A percentile compares a stretch with the other conserved stretches of the same genome.
Evolutionary conservation across 2,113 vertebrate genomes (phyloP).

Genomic region (Grammomys dolichurus): DNA sequence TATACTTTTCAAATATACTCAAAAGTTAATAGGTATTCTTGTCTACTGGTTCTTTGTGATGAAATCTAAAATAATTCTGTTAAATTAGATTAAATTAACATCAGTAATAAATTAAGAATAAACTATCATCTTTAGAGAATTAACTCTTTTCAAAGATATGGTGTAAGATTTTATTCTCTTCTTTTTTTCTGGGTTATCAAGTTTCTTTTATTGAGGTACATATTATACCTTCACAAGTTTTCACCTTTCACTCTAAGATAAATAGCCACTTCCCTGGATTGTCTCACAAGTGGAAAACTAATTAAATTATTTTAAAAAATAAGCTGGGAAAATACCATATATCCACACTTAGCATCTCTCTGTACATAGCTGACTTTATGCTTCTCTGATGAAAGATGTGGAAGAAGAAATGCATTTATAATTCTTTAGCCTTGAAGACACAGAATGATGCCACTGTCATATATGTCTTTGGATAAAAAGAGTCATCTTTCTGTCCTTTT

Average conservation of each 20-base stretch:
- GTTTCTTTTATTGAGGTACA: slow-evolving; percentile 42
- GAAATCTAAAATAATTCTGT: slow-evolving; percentile 54
- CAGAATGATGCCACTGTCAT: slow-evolving; percentile 51
- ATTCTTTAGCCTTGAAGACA: slow-evolving; percentile 49
- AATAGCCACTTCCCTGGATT: neutral
- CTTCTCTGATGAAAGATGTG: slow-evolving; percentile 44
- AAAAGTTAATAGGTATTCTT: slow-evolving; percentile 49
- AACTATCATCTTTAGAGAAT: slow-evolving; percentile 44
- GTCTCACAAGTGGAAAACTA: slow-evolving; percentile 43
- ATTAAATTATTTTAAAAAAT: slow-evolving; percentile 50
- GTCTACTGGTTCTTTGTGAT: slow-evolving; percentile 11
- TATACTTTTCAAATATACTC: slow-evolving; percentile 51
- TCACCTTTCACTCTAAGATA: neutral
- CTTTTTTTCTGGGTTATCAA: neutral
- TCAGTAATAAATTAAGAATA: slow-evolving; percentile 30
- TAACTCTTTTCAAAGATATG: slow-evolving; percentile 17
- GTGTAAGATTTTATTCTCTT: slow-evolving; percentile 7
- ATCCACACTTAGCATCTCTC: slow-evolving; percentile 52
- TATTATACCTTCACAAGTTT: neutral
- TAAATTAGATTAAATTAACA: slow-evolving; percentile 1
- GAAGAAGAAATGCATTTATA: slow-evolving; percentile 45
- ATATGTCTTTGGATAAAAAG: slow-evolving; percentile 60
- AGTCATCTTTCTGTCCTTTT: slow-evolving; percentile 62
- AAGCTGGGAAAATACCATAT: slow-evolving; percentile 56
- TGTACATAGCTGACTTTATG: slow-evolving; percentile 31